phyloP scores from a whole-genome alignment of 2,113 vertebrate species.

The Sclerurus mexicanus region DNA sequence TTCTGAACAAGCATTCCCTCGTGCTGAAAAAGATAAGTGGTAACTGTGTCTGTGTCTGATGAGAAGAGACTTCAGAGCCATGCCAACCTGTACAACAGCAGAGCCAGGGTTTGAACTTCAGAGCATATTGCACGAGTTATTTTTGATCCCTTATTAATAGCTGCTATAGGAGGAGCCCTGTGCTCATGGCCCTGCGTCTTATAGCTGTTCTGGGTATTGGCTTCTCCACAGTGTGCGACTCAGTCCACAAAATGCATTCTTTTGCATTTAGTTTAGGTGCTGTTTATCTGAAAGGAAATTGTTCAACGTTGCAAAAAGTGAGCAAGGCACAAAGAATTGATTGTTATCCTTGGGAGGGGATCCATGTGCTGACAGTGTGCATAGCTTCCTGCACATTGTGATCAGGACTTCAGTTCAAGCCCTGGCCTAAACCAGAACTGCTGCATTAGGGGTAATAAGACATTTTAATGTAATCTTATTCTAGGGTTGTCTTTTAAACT shows the following conservation, averaged over 20 bases:
- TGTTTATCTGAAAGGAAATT: neutral
- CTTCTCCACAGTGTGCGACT: neutral
- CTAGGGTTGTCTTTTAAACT: neutral
- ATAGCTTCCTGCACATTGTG: neutral
- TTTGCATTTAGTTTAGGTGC: neutral
- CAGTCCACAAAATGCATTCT: neutral
- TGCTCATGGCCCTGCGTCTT: neutral
- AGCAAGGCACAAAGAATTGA: neutral
- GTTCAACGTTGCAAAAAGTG: neutral
- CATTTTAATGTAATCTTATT: neutral
- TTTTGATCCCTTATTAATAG: slow-evolving; percentile 42
- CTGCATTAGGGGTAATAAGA: neutral
- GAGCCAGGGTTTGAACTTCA: slow-evolving; percentile 4
- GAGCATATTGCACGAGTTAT: slow-evolving; percentile 25
- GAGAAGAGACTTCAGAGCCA: neutral
- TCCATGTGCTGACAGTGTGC: neutral
- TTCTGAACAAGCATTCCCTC: slow-evolving; percentile 16
- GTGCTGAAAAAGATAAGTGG: neutral
- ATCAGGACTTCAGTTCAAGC: neutral
- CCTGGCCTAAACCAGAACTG: neutral
- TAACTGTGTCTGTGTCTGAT: neutral
- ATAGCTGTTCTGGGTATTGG: neutral
- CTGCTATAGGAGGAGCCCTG: neutral
- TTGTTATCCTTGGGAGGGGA: neutral
- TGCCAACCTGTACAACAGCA: neutral